phyloP scores from a whole-genome alignment of 2,888 invertebrate species.

The Scaeva pyrastri region DNA sequence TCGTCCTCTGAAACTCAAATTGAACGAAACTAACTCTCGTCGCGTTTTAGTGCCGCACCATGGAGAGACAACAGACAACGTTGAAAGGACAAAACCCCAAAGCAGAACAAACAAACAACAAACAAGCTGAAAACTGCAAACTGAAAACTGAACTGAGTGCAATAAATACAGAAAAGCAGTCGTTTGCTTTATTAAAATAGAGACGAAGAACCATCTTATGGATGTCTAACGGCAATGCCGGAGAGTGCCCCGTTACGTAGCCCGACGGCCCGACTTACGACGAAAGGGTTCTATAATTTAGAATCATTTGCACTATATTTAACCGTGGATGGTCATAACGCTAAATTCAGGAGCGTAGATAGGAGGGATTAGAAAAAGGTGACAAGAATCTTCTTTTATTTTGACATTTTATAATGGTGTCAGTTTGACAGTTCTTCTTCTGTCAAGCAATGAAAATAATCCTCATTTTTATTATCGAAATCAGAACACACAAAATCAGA shows the following conservation, averaged over 20 bases:
- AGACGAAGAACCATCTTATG: conserved; percentile 41
- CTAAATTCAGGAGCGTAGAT: not conserved
- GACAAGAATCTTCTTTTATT: no score
- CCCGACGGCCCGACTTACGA: no score
- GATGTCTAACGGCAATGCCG: not conserved
- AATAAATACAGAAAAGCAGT: conserved; percentile 68
- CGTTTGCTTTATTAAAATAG: conserved; percentile 69
- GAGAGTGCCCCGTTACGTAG: not conserved
- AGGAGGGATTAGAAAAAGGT: not conserved
- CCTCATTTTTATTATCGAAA: no score
- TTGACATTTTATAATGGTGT: no score
- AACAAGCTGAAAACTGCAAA: not conserved
- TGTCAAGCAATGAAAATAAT: no score
- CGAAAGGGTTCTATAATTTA: conserved; percentile 50
- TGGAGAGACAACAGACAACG: not conserved
- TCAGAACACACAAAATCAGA: no score
- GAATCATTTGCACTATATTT: conserved; percentile 37
- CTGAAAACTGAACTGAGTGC: conserved; percentile 38
- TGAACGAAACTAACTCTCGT: conserved; percentile 16
- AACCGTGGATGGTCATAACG: conserved; percentile 50
- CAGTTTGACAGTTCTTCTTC: no score
- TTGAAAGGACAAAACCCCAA: not conserved
- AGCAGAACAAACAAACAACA: conserved; percentile 40
- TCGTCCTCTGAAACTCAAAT: conserved; percentile 23
- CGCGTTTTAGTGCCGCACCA: conserved; percentile 1